Conservation (phyloP, 2,113 vertebrate genomes). For the Sprattus sprattus region DNA sequence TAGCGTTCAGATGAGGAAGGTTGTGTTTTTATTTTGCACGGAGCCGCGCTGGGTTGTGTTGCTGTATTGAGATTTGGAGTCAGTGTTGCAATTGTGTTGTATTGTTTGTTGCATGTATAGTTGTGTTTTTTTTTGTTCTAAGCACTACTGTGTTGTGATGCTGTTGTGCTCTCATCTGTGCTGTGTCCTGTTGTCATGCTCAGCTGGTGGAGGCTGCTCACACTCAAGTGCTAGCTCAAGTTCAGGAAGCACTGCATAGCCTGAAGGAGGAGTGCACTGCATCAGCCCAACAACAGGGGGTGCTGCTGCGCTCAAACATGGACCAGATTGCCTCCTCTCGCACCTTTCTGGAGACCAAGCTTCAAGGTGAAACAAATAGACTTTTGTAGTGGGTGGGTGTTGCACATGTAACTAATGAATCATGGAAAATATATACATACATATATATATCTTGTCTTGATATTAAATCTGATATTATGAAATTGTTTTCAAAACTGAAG, state of each 20-base stretch:
- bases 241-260: conserved; percentile 70
- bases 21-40: background rate
- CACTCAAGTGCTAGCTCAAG: conserved; percentile 76
- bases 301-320: conserved; percentile 84
- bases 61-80: background rate
- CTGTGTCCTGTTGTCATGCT: background rate
- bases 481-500: background rate
- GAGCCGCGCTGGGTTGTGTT: background rate
- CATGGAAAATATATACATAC: background rate
- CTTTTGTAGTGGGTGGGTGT: background rate
- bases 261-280: conserved; percentile 80
- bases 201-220: conserved; percentile 83
- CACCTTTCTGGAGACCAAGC: conserved; percentile 82
- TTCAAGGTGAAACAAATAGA: conserved; percentile 75
- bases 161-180: background rate
- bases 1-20: too few species aligned
- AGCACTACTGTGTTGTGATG: background rate
- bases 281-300: conserved; percentile 75
- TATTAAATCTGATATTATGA: background rate
- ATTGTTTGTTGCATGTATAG: too few species aligned
- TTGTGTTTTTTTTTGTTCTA: too few species aligned
- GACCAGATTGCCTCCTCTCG: conserved; percentile 88
- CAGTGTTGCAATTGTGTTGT: too few species aligned
- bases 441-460: background rate
- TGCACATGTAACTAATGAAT: background rate